Base-by-base conservation (phyloP, 2,797 vertebrate genomes). In the Dendrocincla fuliginosa region DNA sequence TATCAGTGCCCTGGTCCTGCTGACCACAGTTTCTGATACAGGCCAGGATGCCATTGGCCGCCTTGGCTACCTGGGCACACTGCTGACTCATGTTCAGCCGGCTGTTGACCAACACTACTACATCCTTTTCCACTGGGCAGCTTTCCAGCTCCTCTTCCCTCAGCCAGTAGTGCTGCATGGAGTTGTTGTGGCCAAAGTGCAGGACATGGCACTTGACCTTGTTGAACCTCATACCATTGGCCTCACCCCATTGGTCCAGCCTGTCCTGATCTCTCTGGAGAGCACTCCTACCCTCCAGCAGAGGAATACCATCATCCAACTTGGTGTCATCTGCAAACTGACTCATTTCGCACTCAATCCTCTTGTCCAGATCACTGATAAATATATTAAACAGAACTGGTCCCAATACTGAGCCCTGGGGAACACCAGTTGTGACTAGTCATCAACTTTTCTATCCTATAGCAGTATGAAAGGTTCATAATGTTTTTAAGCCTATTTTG, bases 81-180 rank as follows among this genome's bases (percentile, higher is more conserved):
- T 65, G 0, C 3, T 70, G 33, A 16, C 3, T 76, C 33, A 20
- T 6, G 13, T 70, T 46, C 69, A 46, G 13, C 3, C 0, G 8
- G 0, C 25, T 56, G 1, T 13, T 5, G 7, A 2, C 39, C 25
- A 57, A 28, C 17, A 52, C 17, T 8, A 8, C 9, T 13, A 10
- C 3, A 23, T 27, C 13, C 13, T 59, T 52, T 64, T 47, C 64
- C 10, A 2, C 23, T 24, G 16, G 2, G 25, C 22, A 28, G 4
- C 27, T 75, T 59, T 35, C 37, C 50, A 70, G 27, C 1, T 44
- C 15, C 18, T 56, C n/a, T 70, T 9, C 2, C 18, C 9, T 7
- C 13, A 80, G n/a, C n/a, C 49, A 32, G 24, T 24, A 16, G 33
- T 6, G 5, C 18, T 64, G 27, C 52, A 6, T 35, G 39, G 13